Conservation (phyloP, 2,113 vertebrate species). For the Periophthalmodon schlosseri region DNA sequence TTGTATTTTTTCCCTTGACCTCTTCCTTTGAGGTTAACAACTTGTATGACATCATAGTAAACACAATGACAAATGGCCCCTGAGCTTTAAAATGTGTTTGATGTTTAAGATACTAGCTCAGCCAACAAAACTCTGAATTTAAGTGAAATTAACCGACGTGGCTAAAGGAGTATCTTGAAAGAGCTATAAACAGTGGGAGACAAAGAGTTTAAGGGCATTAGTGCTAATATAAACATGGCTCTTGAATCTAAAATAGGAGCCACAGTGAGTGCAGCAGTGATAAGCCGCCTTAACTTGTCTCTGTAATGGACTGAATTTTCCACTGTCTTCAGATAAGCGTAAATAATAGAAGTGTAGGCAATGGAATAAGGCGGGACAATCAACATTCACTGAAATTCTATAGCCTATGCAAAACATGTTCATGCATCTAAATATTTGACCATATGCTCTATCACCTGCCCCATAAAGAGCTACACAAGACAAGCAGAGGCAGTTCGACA, state of each 20-base stretch:
- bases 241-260: slow-evolving; percentile 24
- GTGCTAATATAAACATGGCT: slow-evolving; percentile 28
- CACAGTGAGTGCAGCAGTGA: slow-evolving; percentile 22
- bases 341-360: slow-evolving; percentile 15
- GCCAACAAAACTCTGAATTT: background rate
- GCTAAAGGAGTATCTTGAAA: slow-evolving; percentile 6
- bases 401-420: background rate
- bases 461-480: slow-evolving; percentile 45
- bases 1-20: slow-evolving; percentile 3
- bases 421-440: slow-evolving; percentile 4
- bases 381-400: background rate
- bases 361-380: background rate
- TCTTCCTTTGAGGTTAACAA: slow-evolving; percentile 37
- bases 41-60: slow-evolving; percentile 49
- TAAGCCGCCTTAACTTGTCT: slow-evolving; percentile 36
- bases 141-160: slow-evolving; percentile 12
- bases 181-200: slow-evolving; percentile 3
- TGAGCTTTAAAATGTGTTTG: slow-evolving; percentile 17
- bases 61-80: slow-evolving; percentile 32
- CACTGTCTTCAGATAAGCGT: slow-evolving; percentile 54
- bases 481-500: slow-evolving; percentile 28
- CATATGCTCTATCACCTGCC: slow-evolving; percentile 32
- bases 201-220: background rate
- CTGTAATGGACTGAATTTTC: slow-evolving; percentile 38
- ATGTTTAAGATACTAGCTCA: slow-evolving; percentile 37